Evolutionary conservation across 2,113 vertebrate species (phyloP).

Genomic region (Callaeas wilsoni): DNA sequence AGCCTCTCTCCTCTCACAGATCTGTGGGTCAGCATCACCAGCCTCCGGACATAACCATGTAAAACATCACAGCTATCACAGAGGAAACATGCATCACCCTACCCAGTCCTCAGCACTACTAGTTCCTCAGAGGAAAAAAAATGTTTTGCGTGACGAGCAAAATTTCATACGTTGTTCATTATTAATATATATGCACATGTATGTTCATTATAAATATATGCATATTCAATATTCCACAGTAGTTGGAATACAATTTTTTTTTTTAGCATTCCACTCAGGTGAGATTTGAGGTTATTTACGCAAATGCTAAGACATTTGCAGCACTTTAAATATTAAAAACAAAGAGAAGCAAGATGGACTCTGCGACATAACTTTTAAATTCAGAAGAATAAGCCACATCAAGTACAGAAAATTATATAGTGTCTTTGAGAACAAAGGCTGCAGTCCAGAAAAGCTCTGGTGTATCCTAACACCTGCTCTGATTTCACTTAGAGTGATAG

Average conservation of each 20-base stretch:
- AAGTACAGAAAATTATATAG: background rate
- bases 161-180: background rate
- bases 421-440: background rate
- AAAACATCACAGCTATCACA: background rate
- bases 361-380: background rate
- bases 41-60: background rate
- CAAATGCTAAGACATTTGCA: background rate
- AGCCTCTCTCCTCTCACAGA: background rate
- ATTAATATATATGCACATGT: background rate
- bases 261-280: background rate
- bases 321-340: background rate
- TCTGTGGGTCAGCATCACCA: background rate
- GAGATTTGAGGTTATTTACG: background rate
- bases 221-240: background rate
- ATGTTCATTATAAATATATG: background rate
- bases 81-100: background rate
- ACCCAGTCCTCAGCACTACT: background rate
- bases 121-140: background rate
- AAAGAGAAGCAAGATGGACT: background rate
- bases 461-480: background rate
- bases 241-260: background rate
- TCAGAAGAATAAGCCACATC: rapidly evolving
- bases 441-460: background rate
- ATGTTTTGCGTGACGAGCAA: rapidly evolving
- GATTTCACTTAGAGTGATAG: background rate